A percentile compares a stretch with the other conserved stretches of the same genome.
Conservation (phyloP, 2,113 vertebrate species). For the Otocyon megalotis region DNA sequence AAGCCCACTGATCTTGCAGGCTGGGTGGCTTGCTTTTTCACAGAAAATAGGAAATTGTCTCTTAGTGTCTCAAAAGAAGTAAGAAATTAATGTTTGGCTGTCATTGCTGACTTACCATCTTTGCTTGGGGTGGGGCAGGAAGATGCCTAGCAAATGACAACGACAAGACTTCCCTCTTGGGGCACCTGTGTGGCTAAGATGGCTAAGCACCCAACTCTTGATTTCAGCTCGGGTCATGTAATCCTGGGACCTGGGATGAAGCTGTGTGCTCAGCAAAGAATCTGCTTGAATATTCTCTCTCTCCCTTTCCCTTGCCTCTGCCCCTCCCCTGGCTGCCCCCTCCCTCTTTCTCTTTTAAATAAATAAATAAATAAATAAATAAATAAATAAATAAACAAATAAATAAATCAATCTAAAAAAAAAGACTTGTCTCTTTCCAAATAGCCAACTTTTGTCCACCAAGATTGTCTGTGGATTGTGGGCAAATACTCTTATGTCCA, state of each 20-base stretch:
- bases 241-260: neutral
- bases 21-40: neutral
- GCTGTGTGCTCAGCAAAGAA: neutral
- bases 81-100: neutral
- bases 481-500: neutral
- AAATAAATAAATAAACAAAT: neutral
- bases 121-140: neutral
- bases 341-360: neutral
- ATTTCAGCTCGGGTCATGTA: neutral
- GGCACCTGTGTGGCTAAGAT: neutral
- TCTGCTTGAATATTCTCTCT: neutral
- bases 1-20: neutral
- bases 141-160: neutral
- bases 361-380: neutral
- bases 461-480: neutral
- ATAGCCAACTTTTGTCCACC: fast-evolving
- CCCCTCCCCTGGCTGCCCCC: neutral
- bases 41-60: neutral
- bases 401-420: neutral
- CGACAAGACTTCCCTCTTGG: neutral
- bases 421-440: neutral
- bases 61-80: neutral
- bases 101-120: neutral
- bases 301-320: neutral
- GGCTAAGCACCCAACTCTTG: neutral